These are phyloP conservation scores for Mylabris phalerata DNA, from an alignment of 1,140 invertebrate species.

Conservation along the genomic window DNA sequence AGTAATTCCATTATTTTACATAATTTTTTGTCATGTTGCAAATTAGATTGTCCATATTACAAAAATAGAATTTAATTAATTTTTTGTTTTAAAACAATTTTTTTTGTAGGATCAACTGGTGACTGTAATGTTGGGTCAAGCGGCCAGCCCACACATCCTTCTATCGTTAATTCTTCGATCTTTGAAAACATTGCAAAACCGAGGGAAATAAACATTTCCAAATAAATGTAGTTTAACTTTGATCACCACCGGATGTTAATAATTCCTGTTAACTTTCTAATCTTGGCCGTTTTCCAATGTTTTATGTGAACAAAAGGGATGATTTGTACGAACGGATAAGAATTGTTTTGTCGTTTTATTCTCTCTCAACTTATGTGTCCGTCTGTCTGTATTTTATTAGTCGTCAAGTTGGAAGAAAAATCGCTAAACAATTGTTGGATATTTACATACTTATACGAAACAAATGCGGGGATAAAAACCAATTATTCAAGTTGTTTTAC, in stretches of 20 bases:
- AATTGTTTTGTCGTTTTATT: slow-evolving; percentile 1
- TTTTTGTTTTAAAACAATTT: background rate
- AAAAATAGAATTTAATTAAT: slow-evolving; percentile 2
- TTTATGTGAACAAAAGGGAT: slow-evolving; percentile 13
- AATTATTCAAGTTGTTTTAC: slow-evolving; percentile 13
- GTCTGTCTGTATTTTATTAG: background rate
- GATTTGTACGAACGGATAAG: slow-evolving; percentile 8
- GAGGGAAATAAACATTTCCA: background rate
- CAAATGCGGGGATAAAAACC: slow-evolving; percentile 5
- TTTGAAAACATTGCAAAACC: background rate
- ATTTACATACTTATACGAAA: background rate
- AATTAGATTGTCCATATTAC: slow-evolving; percentile 5
- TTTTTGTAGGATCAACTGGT: slow-evolving; percentile 1
- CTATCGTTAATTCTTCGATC: slow-evolving; percentile 6
- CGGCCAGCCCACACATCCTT: slow-evolving; percentile 9
- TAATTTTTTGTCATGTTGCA: slow-evolving; percentile 7
- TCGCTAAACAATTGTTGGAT: background rate
- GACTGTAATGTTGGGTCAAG: slow-evolving; percentile 6
- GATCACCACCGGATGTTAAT: slow-evolving; percentile 10
- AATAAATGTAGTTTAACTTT: slow-evolving; percentile 2
- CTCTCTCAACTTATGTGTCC: background rate
- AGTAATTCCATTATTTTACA: slow-evolving; percentile 9
- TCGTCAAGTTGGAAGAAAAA: background rate
- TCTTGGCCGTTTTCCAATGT: background rate
- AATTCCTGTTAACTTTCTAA: slow-evolving; percentile 4